A percentile compares a stretch with the other conserved stretches of the same genome.
These are phyloP conservation scores for Platysternon megacephalum DNA, from an alignment of 2,113 vertebrate species.

Conservation along the genomic window DNA sequence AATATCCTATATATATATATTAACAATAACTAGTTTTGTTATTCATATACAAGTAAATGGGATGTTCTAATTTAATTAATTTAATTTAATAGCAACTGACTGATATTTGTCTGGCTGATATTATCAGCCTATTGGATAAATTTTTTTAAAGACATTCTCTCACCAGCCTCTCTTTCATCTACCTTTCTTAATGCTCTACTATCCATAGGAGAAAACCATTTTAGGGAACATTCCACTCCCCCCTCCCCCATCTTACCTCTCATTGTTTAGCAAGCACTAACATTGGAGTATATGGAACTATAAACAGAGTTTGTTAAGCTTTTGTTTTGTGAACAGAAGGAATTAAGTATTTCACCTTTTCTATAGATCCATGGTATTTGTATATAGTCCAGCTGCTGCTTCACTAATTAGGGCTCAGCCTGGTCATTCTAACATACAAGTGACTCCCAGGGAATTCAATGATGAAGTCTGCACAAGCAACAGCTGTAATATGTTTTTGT, in stretches of 20 bases:
- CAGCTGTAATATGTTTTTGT: rapidly evolving
- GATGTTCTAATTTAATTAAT: constrained; percentile 24
- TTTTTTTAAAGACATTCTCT: neutral
- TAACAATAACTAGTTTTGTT: constrained; percentile 42
- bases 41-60: constrained; percentile 17
- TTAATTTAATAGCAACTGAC: constrained; percentile 42
- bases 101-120: constrained; percentile 43
- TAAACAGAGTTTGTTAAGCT: neutral
- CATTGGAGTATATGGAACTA: neutral
- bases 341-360: constrained; percentile 51
- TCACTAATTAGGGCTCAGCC: constrained; percentile 9
- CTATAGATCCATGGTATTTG: neutral
- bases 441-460: neutral
- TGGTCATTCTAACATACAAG: neutral
- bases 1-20: neutral
- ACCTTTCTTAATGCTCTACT: neutral
- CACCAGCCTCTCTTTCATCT: constrained; percentile 37
- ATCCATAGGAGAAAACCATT: constrained; percentile 24
- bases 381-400: neutral
- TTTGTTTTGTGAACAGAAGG: constrained; percentile 12
- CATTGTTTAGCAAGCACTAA: too few species aligned
- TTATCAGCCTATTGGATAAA: neutral
- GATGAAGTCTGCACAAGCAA: neutral
- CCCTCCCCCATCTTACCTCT: neutral
- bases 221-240: constrained; percentile 26